Evolutionary conservation across 1,140 invertebrate genomes (phyloP).

Genomic region (Aphelenchoides avenae): DNA sequence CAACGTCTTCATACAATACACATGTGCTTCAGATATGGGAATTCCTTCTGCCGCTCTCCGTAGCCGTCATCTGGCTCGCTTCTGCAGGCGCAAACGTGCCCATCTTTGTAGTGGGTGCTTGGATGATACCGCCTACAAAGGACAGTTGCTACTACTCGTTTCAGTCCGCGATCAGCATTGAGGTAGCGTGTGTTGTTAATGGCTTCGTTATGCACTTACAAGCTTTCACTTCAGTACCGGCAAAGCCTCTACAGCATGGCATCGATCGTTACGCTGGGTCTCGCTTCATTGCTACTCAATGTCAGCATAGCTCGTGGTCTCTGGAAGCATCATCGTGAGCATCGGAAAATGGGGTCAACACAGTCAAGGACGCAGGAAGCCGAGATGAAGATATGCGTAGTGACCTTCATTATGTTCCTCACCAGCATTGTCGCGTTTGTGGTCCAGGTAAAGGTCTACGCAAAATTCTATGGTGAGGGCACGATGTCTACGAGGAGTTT

Average conservation of each 20-base stretch:
- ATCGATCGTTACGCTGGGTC: neutral
- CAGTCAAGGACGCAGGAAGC: neutral
- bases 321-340: neutral
- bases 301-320: constrained; percentile 1
- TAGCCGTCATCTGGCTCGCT: neutral
- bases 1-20: neutral
- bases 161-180: neutral
- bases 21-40: constrained; percentile 4
- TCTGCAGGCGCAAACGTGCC: neutral
- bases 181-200: neutral
- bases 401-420: neutral
- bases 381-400: constrained; percentile 3
- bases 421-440: constrained; percentile 5
- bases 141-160: neutral
- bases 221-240: neutral
- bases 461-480: neutral
- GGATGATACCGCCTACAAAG: neutral
- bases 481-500: too few relatives aligned
- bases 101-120: constrained; percentile 4
- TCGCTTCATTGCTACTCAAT: neutral
- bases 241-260: constrained; percentile 8
- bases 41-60: neutral
- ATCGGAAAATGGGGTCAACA: neutral
- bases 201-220: neutral
- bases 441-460: neutral